Evolutionary conservation across 2,797 vertebrate genomes (phyloP).

Genomic region (Malacoraja senta): DNA sequence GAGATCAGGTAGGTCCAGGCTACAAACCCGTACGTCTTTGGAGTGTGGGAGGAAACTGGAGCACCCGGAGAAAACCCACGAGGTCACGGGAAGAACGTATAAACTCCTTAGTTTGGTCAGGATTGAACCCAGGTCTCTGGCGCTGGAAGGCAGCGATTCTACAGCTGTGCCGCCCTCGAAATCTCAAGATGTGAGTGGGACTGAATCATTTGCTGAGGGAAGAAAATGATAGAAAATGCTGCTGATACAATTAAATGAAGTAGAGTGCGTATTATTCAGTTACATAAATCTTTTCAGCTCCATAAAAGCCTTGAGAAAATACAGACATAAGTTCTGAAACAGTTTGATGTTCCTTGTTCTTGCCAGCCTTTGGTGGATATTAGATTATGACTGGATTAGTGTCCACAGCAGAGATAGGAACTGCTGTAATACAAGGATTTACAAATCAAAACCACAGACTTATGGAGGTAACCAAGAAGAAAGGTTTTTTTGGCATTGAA

Average conservation of each 20-base stretch:
- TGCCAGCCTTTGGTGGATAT: slow-evolving; percentile 18
- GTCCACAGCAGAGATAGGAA: slow-evolving; percentile 3
- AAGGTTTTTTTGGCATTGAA: background rate
- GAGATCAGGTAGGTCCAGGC: no score
- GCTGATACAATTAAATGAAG: slow-evolving; percentile 9
- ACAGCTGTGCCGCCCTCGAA: no score
- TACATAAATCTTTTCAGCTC: background rate
- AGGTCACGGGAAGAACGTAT: no score
- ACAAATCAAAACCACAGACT: slow-evolving; percentile 20
- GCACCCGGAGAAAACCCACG: no score
- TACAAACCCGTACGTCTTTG: no score
- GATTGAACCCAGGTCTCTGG: no score
- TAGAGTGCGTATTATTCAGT: background rate
- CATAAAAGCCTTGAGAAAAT: slow-evolving; percentile 23
- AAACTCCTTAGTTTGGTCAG: no score
- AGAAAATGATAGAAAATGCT: background rate
- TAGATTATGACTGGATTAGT: slow-evolving; percentile 29
- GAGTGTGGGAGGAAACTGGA: no score
- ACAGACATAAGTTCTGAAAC: slow-evolving; percentile 12
- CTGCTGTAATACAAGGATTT: slow-evolving; percentile 27
- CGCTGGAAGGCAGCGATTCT: no score
- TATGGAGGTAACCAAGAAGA: background rate
- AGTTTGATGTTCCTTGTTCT: background rate
- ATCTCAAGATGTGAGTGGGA: background rate
- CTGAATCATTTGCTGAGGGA: background rate